These are phyloP conservation scores for Pegoplata infirma DNA, from an alignment of 2,888 invertebrate species.

Conservation along the genomic window DNA sequence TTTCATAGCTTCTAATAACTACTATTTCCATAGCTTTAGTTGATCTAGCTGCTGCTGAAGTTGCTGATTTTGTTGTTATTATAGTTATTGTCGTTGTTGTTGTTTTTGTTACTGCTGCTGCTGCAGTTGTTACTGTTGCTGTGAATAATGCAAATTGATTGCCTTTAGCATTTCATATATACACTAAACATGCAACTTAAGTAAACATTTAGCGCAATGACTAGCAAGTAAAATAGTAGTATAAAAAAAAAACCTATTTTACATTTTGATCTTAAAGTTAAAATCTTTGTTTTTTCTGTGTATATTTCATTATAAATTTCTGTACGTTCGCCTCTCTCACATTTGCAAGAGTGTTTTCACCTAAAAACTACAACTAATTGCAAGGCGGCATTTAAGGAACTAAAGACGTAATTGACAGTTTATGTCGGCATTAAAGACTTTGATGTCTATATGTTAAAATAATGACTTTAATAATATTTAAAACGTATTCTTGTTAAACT, in stretches of 20 bases:
- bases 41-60: slow-evolving; percentile 10
- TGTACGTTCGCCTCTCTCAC: neutral
- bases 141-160: slow-evolving; percentile 64
- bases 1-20: neutral
- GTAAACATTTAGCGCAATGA: slow-evolving; percentile 34
- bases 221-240: too few relatives aligned
- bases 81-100: neutral
- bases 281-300: slow-evolving; percentile 34
- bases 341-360: too few relatives aligned
- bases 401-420: slow-evolving; percentile 57
- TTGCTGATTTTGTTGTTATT: neutral
- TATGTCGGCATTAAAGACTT: slow-evolving; percentile 52
- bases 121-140: slow-evolving; percentile 36
- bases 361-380: slow-evolving; percentile 40
- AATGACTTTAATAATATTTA: slow-evolving; percentile 16
- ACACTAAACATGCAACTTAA: slow-evolving; percentile 42
- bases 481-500: slow-evolving; percentile 26
- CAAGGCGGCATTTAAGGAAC: slow-evolving; percentile 50
- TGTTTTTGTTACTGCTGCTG: neutral
- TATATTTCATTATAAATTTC: slow-evolving; percentile 4
- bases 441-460: slow-evolving; percentile 37
- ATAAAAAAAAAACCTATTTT: slow-evolving; percentile 25
- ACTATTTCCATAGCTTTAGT: neutral
- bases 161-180: slow-evolving; percentile 50
- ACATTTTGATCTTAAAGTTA: slow-evolving; percentile 54